Evolutionary conservation across 2,888 invertebrate genomes (phyloP), one percentile per base, ranked within the genome.

Genomic region (Cataglyphis cursor): DNA sequence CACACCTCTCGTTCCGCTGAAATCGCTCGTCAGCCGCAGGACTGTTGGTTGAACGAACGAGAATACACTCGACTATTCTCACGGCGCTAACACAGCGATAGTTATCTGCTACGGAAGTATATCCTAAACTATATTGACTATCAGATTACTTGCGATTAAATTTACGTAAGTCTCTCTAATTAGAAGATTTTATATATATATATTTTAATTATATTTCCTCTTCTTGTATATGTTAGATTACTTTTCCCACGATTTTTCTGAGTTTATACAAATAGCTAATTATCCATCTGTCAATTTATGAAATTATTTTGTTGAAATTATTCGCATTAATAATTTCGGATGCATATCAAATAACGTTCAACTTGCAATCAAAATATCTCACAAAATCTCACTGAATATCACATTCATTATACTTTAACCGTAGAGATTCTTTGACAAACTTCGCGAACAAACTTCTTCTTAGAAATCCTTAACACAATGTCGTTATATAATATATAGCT

Each of bases 11-110:
- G 73, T 74, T 64, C 82, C 74, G 48, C 21, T 61, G 74, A 83
- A 88, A 88, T 84, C 84, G 81, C 85, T 83, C 83, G 78, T 74
- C 72, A 68, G 81, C 64, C 81, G 73, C 64, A 61, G 80, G 61
- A 76, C 64, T 75, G 76, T 57, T 76, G 82, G 80, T 64, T 70
- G 54, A 82, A 76, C 82, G 82, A 48, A 64, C 48, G 81, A 83
- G 78, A 78, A 87, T 85, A 83, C 51, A 65, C 65, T 87, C 83
- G 78, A 83, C 76, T 75, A 68, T 85, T 41, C 61, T 68, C 78
- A 78, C 61, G 38, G 48, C 35, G 66, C 61, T 62, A 61, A 24
- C 57, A 21, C 54, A 59, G 44, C 44, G 70, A 38, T 59, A 24
- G 59, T 44, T 70, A 70, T 70, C 78, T 57, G 70, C 59, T 28